A percentile compares a stretch with the other conserved stretches of the same genome.
Conservation (phyloP, 2,113 vertebrate species). For the Uria aalge region DNA sequence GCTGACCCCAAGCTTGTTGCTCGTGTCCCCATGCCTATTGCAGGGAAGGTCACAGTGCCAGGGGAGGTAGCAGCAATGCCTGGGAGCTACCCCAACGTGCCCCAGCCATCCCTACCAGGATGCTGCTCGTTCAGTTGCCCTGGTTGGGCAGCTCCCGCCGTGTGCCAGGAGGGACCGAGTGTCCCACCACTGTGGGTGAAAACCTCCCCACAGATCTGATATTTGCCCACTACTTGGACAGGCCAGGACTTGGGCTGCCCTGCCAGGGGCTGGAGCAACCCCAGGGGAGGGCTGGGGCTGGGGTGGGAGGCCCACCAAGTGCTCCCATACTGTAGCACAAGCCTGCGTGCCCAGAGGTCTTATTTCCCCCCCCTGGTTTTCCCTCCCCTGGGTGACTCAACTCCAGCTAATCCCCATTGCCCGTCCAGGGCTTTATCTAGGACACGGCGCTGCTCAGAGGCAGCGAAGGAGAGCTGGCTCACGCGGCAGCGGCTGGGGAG, state of each 20-base stretch:
- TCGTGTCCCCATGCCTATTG: accelerated
- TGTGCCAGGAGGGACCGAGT: not conserved
- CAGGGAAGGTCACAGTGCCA: not conserved
- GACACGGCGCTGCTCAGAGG: constrained; percentile 3
- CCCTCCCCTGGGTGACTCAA: constrained; percentile 55
- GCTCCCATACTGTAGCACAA: not conserved
- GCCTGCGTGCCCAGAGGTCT: not conserved
- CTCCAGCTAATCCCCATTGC: constrained; percentile 40
- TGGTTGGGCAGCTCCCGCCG: accelerated
- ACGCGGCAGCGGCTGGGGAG: not conserved
- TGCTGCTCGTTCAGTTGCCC: not conserved
- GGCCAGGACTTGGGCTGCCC: not conserved
- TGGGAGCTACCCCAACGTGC: not conserved
- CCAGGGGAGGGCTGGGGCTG: not conserved
- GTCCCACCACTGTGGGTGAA: not conserved
- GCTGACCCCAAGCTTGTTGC: not conserved
- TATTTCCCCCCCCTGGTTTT: not conserved
- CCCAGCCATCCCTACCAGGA: not conserved
- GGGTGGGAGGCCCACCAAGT: not conserved
- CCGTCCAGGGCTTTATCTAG: not conserved
- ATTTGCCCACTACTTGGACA: not conserved
- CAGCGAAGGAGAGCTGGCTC: constrained; percentile 8
- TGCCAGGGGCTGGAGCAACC: not conserved
- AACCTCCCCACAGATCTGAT: not conserved
- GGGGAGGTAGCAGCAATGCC: not conserved